These are phyloP conservation scores for Acanthurus tractus DNA, from an alignment of 2,797 vertebrate genomes.

Conservation along the genomic window DNA sequence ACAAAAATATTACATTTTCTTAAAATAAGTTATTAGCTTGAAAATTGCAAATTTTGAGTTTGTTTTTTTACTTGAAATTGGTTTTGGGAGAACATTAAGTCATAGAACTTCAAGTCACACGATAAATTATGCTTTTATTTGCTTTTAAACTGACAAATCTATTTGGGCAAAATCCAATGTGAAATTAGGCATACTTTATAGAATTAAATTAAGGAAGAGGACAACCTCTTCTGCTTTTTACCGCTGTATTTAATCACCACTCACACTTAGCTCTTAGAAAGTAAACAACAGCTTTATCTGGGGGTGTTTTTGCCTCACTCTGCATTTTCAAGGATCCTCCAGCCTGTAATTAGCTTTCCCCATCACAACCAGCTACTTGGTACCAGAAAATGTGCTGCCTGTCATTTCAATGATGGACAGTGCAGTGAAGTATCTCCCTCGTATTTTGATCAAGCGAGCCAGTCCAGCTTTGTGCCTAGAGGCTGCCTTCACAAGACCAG, in stretches of 20 bases:
- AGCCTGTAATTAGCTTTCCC: slow-evolving; percentile 47
- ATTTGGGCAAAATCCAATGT: background rate
- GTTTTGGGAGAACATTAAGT: background rate
- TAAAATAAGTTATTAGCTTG: background rate
- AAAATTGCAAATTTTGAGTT: slow-evolving; percentile 16
- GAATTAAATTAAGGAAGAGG: slow-evolving; percentile 23
- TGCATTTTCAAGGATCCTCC: slow-evolving; percentile 33
- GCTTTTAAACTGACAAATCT: slow-evolving; percentile 9
- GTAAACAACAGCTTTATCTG: slow-evolving; percentile 21
- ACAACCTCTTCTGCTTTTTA: slow-evolving; percentile 17
- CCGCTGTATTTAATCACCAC: background rate
- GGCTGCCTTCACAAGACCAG: slow-evolving; percentile 48
- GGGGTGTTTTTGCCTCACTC: background rate
- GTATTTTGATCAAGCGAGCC: slow-evolving; percentile 55
- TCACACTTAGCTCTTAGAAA: slow-evolving; percentile 18
- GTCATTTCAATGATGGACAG: slow-evolving; percentile 24
- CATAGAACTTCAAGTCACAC: background rate
- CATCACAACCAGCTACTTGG: slow-evolving; percentile 34
- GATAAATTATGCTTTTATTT: background rate
- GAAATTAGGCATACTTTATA: slow-evolving; percentile 16
- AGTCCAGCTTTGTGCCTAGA: slow-evolving; percentile 43
- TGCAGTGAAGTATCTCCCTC: slow-evolving; percentile 37
- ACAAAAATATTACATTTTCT: slow-evolving; percentile 14
- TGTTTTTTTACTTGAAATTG: too few relatives aligned
- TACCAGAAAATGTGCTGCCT: slow-evolving; percentile 15